These are phyloP conservation scores for Tetragnatha versicolor DNA, from an alignment of 1,140 invertebrate genomes.

Conservation along the genomic window DNA sequence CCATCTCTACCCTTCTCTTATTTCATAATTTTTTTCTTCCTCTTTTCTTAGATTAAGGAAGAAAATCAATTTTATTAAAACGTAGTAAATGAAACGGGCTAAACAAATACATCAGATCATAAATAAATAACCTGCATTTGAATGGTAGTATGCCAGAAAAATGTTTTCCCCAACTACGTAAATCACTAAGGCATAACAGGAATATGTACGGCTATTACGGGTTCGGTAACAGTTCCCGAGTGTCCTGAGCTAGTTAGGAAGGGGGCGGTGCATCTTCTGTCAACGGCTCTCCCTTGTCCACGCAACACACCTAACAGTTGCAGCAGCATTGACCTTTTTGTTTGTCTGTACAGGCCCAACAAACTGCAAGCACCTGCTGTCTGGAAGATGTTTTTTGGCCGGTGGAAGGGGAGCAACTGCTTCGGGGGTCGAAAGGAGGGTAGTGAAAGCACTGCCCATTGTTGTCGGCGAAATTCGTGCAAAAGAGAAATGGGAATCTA, in stretches of 20 bases:
- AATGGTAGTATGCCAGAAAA: neutral
- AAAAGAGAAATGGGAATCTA: slow-evolving; percentile 22
- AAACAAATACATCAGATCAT: too few species aligned
- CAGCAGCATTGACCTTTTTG: slow-evolving; percentile 40
- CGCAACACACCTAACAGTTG: too few species aligned
- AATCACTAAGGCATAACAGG: neutral
- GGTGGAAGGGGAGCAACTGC: slow-evolving; percentile 22
- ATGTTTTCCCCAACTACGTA: neutral
- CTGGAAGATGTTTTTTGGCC: neutral
- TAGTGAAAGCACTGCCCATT: slow-evolving; percentile 23
- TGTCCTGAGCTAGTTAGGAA: neutral
- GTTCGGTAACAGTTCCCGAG: neutral
- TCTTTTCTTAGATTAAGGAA: too few species aligned
- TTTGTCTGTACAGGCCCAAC: slow-evolving; percentile 6
- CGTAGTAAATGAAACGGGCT: too few species aligned
- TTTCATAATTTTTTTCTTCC: too few species aligned
- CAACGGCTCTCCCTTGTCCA: neutral
- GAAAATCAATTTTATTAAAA: too few species aligned
- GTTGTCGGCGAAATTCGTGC: slow-evolving; percentile 20
- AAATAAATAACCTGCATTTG: too few species aligned
- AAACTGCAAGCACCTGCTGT: slow-evolving; percentile 36
- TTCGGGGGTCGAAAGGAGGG: neutral
- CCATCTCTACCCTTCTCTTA: too few species aligned
- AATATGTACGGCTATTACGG: neutral
- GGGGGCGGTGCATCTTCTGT: slow-evolving; percentile 1